Evolutionary conservation across 2,888 invertebrate genomes (phyloP), one percentile per base, ranked within the genome.

Genomic region (Drosophila longiperda): DNA sequence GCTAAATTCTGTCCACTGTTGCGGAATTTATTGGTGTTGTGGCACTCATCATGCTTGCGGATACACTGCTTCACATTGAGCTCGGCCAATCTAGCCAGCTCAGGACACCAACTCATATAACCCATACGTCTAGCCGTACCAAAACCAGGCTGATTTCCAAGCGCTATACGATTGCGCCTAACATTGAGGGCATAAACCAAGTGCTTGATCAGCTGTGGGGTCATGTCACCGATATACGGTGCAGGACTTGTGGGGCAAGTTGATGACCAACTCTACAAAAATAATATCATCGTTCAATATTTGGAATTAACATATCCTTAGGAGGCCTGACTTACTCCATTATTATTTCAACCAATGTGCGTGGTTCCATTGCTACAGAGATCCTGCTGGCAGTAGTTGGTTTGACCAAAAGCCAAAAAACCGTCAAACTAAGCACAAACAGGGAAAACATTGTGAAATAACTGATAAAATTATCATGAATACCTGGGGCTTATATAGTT

Each of bases 1-100:
- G 69, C 82, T n/a, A 83, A n/a, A 50, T 84, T 83, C 57, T 83
- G 84, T 9, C 82, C 84, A 32, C 84, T 80, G 17, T 63, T 45
- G 8, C 7, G 20, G 40, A 74, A 83, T 3, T 23, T 33, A 1
- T 26, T 7, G 8, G 84, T 83, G 20, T 78, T 78, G 61, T 74
- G 83, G 57, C 83, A 83, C 12, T 55, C 65, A 61, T 83, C 83
- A 11, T 57, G 38, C 23, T 60, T 3, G 34, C 66, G 67, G 1
- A 20, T 4, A 23, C 86, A 86, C 38, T 77, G 83, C 12, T 52
- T 65, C 6, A 86, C 85, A 75, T 83, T 86, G 6, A 74, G 50
- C 6, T 48, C 60, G 0, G 85, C 80, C 58, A 82, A 20, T 4
- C 32, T 52, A 52, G 86, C 82, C 62, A 86, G 34, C 29, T 80